Conservation (phyloP, 2,888 invertebrate genomes). For the Orthonevra nobilis region DNA sequence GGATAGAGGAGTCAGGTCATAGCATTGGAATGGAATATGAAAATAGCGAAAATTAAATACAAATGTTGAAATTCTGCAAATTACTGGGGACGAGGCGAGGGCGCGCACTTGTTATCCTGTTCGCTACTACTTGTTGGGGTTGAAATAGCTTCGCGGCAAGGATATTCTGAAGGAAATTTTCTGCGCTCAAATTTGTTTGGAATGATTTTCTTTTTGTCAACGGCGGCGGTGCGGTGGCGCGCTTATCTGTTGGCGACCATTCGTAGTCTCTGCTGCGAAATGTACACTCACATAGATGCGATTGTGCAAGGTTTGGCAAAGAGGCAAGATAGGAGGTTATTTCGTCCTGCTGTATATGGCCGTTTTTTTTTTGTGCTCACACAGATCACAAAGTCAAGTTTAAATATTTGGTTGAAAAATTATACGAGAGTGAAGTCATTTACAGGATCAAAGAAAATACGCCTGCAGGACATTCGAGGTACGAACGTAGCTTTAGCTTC, state of each 20-base stretch:
- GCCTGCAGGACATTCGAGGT: background rate
- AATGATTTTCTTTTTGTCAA: slow-evolving; percentile 51
- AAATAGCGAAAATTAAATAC: slow-evolving; percentile 64
- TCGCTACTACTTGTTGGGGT: slow-evolving; percentile 4
- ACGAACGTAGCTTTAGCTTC: slow-evolving; percentile 20
- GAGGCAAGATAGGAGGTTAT: slow-evolving; percentile 11
- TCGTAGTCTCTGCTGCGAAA: slow-evolving; percentile 15
- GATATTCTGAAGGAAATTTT: slow-evolving; percentile 40
- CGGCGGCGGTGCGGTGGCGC: no score
- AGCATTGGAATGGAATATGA: slow-evolving; percentile 40
- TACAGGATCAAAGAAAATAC: slow-evolving; percentile 48
- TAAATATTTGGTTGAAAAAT: slow-evolving; percentile 63
- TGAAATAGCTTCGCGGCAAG: slow-evolving; percentile 13
- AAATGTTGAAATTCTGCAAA: slow-evolving; percentile 57
- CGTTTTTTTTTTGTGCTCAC: slow-evolving; percentile 14
- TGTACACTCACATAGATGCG: slow-evolving; percentile 39
- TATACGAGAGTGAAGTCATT: slow-evolving; percentile 44
- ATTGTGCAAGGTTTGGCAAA: slow-evolving; percentile 43
- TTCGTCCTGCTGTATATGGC: background rate
- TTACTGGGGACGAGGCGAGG: slow-evolving; percentile 23
- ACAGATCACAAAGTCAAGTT: slow-evolving; percentile 34
- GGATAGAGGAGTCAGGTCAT: background rate
- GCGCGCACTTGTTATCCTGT: background rate
- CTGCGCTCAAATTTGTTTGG: slow-evolving; percentile 37
- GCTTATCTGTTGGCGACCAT: slow-evolving; percentile 58